phyloP scores from a whole-genome alignment of 1,140 invertebrate species.

The Drosophila rhopaloa region DNA sequence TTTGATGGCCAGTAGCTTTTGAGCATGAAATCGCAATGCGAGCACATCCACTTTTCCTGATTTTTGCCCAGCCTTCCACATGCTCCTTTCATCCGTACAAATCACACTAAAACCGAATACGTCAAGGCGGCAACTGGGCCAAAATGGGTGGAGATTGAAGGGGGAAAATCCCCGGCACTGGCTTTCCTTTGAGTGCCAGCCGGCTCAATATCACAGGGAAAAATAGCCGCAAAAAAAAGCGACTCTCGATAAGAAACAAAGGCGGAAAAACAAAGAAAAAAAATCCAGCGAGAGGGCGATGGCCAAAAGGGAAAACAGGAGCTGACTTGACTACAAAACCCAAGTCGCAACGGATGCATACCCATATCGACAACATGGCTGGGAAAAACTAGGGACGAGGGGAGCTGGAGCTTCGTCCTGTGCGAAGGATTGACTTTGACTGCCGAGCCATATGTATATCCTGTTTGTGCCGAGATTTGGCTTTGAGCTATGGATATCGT shows the following conservation, averaged over 20 bases:
- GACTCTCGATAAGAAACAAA: slow-evolving; percentile 33
- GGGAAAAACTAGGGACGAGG: background rate
- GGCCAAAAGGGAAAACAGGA: slow-evolving; percentile 65
- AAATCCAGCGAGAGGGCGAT: slow-evolving; percentile 2
- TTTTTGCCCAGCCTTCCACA: background rate
- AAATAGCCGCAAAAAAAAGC: slow-evolving; percentile 69
- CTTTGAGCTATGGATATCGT: slow-evolving; percentile 81
- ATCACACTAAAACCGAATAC: slow-evolving; percentile 79
- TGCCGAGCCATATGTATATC: slow-evolving; percentile 64
- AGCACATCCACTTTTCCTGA: background rate
- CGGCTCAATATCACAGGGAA: slow-evolving; percentile 55
- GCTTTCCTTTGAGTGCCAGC: slow-evolving; percentile 74
- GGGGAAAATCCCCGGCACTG: slow-evolving; percentile 33
- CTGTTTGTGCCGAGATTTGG: slow-evolving; percentile 81
- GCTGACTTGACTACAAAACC: slow-evolving; percentile 71
- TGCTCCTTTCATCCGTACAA: slow-evolving; percentile 51
- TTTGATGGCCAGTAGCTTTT: slow-evolving; percentile 62
- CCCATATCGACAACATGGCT: slow-evolving; percentile 28
- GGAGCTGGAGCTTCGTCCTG: background rate
- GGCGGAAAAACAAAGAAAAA: slow-evolving; percentile 14
- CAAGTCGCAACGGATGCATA: slow-evolving; percentile 72
- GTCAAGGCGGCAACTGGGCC: slow-evolving; percentile 61
- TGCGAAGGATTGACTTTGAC: slow-evolving; percentile 71
- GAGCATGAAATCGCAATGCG: slow-evolving; percentile 54
- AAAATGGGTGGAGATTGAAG: slow-evolving; percentile 11